phyloP scores from a whole-genome alignment of 92 coral and sea anemone species.

The Porites evermanni region DNA sequence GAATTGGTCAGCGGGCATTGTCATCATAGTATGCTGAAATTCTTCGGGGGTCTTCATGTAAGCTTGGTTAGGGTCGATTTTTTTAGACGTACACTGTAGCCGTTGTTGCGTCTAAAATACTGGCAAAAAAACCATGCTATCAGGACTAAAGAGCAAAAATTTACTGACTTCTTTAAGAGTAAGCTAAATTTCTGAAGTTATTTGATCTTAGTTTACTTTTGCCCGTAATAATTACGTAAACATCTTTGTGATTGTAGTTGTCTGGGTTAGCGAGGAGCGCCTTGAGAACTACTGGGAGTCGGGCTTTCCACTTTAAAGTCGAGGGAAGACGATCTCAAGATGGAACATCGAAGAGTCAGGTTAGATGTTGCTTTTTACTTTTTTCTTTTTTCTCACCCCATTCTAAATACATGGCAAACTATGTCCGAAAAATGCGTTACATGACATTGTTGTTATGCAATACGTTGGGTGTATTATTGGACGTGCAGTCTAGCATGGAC shows the following conservation, averaged over 20 bases:
- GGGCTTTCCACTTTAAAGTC: constrained; percentile 81
- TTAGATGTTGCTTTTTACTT: constrained; percentile 25
- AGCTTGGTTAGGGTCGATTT: not conserved
- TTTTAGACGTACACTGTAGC: not conserved
- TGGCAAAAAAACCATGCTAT: constrained; percentile 8
- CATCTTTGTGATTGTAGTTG: constrained; percentile 39
- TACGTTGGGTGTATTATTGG: not conserved
- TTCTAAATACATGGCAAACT: not conserved
- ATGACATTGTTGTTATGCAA: constrained; percentile 40
- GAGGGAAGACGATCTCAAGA: constrained; percentile 82
- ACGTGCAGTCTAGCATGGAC: constrained; percentile 5
- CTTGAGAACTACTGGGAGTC: constrained; percentile 63
- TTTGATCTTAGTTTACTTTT: not conserved
- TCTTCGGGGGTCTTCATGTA: not conserved
- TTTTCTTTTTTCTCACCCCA: not conserved
- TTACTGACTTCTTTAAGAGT: constrained; percentile 21
- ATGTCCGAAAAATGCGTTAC: not conserved
- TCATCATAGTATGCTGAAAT: not conserved
- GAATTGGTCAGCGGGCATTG: not conserved
- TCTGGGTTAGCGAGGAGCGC: constrained; percentile 66
- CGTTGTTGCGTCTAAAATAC: not conserved
- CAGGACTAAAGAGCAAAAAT: constrained; percentile 24
- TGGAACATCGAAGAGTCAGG: constrained; percentile 84
- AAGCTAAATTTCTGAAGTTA: not conserved
- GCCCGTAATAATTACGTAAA: too few relatives aligned